Evolutionary conservation across 2,113 vertebrate genomes (phyloP), one percentile per base, ranked within the genome.

Genomic region (Hyperoodon ampullatus): DNA sequence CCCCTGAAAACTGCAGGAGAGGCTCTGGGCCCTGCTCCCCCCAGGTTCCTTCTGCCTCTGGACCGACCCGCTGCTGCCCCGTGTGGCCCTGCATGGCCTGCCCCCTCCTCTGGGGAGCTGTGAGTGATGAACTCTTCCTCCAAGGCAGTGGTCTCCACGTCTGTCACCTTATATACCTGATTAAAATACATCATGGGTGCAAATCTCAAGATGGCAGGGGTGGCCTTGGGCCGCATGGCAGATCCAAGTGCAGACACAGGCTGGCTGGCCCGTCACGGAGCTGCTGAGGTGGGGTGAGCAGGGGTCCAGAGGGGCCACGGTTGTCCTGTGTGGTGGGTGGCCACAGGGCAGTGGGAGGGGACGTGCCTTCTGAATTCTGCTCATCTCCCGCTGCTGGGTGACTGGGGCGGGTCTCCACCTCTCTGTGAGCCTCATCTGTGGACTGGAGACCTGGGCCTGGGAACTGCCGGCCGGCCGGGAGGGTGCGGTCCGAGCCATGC

Each of bases 11-110:
- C n/a, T 8, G 0, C n/a, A 3, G 0, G 3, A 16, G 11, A 35
- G 71, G 15, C 50, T 10, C 63, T 0, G 21, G 39, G 33, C 60
- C 8, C 0, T 0, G 1, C 23, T 8, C 10, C 24, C 3, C 33
- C 55, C 19, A 0, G 5, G 0, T 2, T 6, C n/a, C 68, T 35
- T 5, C 18, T 0, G 18, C 60, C 77, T 44, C 50, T 50, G 65
- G 68, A 11, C 77, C 19, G 1, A 4, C 23, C 60, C 1, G 0
- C 50, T 7, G 2, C 0, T 9, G 9, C 44, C 21, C 28, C 7
- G 11, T 5, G 30, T 16, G 53, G 35, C 26, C 86, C 30, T 16
- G 44, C 0, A 0, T 18, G 44, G 78, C 1, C 0, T 0, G 28
- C 7, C 30, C 10, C 35, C 33, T 18, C 50, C 35, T 33, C 68